phyloP scores from a whole-genome alignment of 2,797 vertebrate species.

The Thripadectes ignobilis region DNA sequence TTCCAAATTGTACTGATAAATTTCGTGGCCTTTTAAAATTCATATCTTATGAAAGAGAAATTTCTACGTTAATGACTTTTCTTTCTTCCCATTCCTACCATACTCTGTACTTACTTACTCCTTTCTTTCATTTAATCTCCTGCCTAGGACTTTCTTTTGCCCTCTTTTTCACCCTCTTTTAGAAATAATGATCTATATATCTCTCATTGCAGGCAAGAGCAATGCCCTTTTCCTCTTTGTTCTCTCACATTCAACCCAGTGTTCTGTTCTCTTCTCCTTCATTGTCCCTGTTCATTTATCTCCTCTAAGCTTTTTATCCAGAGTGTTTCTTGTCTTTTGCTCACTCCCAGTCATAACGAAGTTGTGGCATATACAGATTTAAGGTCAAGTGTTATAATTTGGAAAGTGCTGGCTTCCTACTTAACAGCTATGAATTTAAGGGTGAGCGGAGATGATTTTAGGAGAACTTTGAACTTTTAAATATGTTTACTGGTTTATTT shows the following conservation, averaged over 20 bases:
- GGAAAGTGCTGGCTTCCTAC: background rate
- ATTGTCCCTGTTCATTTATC: background rate
- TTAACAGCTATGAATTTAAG: background rate
- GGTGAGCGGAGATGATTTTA: background rate
- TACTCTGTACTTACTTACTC: background rate
- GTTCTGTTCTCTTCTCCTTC: slow-evolving; percentile 1
- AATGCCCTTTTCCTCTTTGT: background rate
- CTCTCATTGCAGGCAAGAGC: background rate
- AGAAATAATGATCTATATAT: slow-evolving; percentile 31
- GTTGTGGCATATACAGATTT: background rate
- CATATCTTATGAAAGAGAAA: background rate
- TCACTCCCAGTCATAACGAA: background rate
- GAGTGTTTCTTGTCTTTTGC: background rate
- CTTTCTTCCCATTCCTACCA: background rate
- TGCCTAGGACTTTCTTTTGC: background rate
- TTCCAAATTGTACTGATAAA: background rate
- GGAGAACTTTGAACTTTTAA: background rate
- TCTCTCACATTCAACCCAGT: background rate
- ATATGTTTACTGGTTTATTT: background rate
- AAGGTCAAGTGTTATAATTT: background rate
- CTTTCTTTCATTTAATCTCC: background rate
- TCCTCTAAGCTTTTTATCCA: background rate
- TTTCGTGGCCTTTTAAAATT: background rate
- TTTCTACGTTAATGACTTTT: background rate
- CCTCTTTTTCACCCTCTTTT: background rate